Percentiles rank a stretch among this genome's conserved stretches.
Conservation (phyloP, 2,888 invertebrate genomes). For the Antheraea assamensis region DNA sequence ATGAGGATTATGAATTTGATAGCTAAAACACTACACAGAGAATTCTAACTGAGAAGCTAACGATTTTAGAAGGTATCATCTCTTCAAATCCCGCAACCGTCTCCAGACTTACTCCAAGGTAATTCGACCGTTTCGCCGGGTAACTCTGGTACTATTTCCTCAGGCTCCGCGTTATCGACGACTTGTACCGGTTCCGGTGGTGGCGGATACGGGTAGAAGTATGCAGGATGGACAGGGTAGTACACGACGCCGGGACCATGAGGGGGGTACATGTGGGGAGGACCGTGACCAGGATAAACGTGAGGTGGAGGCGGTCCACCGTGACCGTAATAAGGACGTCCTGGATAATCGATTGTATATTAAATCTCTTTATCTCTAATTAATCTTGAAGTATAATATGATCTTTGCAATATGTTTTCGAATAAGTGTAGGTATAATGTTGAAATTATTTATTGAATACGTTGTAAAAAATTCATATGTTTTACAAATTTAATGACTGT, state of each 20-base stretch:
- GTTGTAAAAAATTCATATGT: too few relatives aligned
- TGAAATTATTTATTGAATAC: too few relatives aligned
- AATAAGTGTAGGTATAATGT: too few relatives aligned
- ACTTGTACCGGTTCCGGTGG: conserved; percentile 52
- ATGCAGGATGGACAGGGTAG: conserved; percentile 73
- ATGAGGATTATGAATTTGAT: not conserved
- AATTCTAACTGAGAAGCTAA: not conserved
- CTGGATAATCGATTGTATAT: conserved; percentile 49
- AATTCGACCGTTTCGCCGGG: conserved; percentile 77
- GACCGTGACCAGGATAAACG: conserved; percentile 37
- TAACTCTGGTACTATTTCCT: conserved; percentile 62
- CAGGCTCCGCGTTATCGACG: conserved; percentile 52
- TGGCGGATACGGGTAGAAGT: conserved; percentile 68
- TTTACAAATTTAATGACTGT: too few relatives aligned
- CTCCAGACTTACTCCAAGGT: conserved; percentile 73
- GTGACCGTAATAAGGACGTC: conserved; percentile 70
- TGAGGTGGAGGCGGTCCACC: conserved; percentile 54
- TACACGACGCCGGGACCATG: conserved; percentile 56
- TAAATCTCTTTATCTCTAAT: not conserved
- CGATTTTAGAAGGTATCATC: conserved; percentile 53
- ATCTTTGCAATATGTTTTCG: not conserved
- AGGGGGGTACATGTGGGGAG: conserved; percentile 53
- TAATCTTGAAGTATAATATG: not conserved
- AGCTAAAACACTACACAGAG: not conserved
- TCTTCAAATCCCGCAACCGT: conserved; percentile 33